Conservation (phyloP, 2,888 invertebrate genomes). For the Apotomis betuletana region DNA sequence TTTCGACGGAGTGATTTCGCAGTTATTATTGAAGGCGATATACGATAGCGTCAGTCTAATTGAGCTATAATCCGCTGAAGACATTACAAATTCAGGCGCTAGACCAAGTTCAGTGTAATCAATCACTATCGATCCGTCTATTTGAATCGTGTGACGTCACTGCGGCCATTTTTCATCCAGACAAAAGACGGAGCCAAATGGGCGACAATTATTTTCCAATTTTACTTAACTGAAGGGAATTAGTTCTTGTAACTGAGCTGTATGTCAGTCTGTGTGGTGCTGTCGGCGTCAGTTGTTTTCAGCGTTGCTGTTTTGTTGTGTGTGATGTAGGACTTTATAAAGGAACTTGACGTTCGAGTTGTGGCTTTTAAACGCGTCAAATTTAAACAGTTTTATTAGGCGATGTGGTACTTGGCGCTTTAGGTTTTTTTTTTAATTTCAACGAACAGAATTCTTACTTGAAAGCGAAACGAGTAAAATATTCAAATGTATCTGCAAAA, state of each 20-base stretch:
- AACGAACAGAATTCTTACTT: not conserved
- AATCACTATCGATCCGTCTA: conserved; percentile 49
- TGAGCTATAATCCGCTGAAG: conserved; percentile 17
- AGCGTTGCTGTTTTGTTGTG: conserved; percentile 35
- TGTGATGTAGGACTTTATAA: conserved; percentile 40
- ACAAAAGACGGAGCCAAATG: conserved; percentile 61
- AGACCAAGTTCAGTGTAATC: conserved; percentile 59
- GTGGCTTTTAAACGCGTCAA: no score
- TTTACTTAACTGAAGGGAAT: conserved; percentile 58
- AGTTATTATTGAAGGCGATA: conserved; percentile 14
- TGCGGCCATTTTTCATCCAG: conserved; percentile 66
- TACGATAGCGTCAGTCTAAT: conserved; percentile 19
- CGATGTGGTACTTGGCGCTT: no score
- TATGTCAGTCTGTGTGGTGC: conserved; percentile 52
- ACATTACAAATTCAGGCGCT: conserved; percentile 29
- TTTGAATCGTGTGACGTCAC: conserved; percentile 64
- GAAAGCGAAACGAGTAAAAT: not conserved
- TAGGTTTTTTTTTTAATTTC: not conserved
- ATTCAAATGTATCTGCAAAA: not conserved
- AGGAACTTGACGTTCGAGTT: not conserved
- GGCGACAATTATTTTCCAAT: conserved; percentile 69
- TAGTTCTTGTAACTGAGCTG: conserved; percentile 59
- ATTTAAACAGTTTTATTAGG: no score
- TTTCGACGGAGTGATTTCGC: not conserved
- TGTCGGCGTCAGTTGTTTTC: conserved; percentile 44